These are phyloP conservation scores for Oncorhynchus masou DNA, from an alignment of 2,113 vertebrate species.

Conservation along the genomic window DNA sequence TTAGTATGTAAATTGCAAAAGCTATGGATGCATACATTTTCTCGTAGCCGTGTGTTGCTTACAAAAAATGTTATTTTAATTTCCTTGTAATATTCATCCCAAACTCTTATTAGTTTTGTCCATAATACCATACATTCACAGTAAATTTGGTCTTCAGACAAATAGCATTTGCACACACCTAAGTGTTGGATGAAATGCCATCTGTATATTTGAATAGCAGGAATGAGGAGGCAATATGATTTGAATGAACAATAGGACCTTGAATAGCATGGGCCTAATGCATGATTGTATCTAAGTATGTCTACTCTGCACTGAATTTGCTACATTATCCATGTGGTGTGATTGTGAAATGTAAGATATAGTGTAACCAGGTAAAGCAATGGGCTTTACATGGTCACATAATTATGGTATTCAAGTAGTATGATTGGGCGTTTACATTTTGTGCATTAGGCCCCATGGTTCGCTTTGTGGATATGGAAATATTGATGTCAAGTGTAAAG, in stretches of 20 bases:
- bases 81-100: slow-evolving; percentile 2
- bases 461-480: too few species aligned
- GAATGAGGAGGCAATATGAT: slow-evolving; percentile 3
- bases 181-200: slow-evolving; percentile 21
- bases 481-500: too few species aligned
- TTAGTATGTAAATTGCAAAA: slow-evolving; percentile 32
- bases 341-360: slow-evolving; percentile 51
- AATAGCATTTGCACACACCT: slow-evolving; percentile 40
- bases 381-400: slow-evolving; percentile 41
- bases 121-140: slow-evolving; percentile 29
- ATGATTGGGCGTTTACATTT: not conserved
- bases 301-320: slow-evolving; percentile 12
- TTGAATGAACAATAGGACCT: slow-evolving; percentile 35
- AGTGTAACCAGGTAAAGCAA: slow-evolving; percentile 50
- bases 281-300: slow-evolving; percentile 16
- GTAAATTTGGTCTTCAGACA: slow-evolving; percentile 26
- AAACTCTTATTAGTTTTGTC: slow-evolving; percentile 26
- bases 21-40: slow-evolving; percentile 19
- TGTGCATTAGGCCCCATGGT: not conserved
- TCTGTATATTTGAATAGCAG: slow-evolving; percentile 46
- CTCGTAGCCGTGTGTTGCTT: slow-evolving; percentile 15
- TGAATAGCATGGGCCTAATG: slow-evolving; percentile 5
- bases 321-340: slow-evolving; percentile 44
- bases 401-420: slow-evolving; percentile 24
- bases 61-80: not conserved